A percentile compares a stretch with the other conserved stretches of the same genome.
Evolutionary conservation across 2,797 vertebrate species (phyloP).

Genomic region (Crotalus adamanteus): DNA sequence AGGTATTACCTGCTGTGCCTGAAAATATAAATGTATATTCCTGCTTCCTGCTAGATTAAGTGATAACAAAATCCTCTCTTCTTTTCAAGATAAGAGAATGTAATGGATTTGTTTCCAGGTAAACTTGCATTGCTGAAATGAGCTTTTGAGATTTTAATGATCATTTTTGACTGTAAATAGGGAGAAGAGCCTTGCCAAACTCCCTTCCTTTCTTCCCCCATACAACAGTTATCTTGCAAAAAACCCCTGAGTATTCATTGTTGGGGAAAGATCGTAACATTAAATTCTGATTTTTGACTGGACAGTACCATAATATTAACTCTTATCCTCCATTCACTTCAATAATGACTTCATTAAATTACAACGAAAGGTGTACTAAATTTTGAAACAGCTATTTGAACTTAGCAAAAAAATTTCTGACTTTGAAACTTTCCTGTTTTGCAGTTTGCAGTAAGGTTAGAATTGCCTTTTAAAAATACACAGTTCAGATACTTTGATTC

Average conservation of each 20-base stretch:
- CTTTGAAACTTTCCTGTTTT: background rate
- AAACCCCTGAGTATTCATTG: background rate
- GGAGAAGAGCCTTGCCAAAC: background rate
- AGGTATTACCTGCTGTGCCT: background rate
- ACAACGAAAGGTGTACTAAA: background rate
- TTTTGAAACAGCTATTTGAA: background rate
- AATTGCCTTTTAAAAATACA: background rate
- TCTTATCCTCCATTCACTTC: background rate
- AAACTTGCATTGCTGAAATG: background rate
- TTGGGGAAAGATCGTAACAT: background rate
- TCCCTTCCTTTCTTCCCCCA: background rate
- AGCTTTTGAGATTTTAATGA: background rate
- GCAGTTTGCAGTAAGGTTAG: background rate
- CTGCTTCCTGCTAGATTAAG: background rate
- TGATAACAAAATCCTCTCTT: background rate
- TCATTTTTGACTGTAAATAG: background rate
- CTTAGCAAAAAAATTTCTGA: background rate
- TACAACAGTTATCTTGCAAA: background rate
- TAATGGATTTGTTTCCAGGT: slow-evolving; percentile 6
- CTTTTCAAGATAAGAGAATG: background rate
- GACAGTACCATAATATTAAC: background rate
- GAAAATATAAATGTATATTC: background rate
- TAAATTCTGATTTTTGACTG: background rate
- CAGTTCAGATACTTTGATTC: background rate
- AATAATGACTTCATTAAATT: background rate